Base-by-base conservation (phyloP, 2,113 vertebrate species). In the Hypomesus transpacificus region DNA sequence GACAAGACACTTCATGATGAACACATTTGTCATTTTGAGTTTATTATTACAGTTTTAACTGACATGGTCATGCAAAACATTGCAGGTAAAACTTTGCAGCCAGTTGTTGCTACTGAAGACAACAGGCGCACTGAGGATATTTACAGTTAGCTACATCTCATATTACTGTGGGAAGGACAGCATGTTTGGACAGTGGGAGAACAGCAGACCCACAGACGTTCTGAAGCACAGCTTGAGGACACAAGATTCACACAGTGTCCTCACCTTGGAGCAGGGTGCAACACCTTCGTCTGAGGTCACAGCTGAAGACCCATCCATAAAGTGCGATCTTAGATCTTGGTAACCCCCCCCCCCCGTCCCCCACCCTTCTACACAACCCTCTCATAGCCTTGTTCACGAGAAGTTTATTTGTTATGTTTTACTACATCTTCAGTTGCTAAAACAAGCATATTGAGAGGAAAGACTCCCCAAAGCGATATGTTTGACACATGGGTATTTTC, bases 11-110 rank as follows among this genome's bases (percentile, higher is more conserved):
- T 9, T 58, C 14, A 16, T 11, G 3, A 58, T 14, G 2, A 68
- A 13, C 21, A 31, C 50, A 54, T 21, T 39, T 52, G 21, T 22
- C 51, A 56, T 34, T 3, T 14, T 16, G 6, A 34, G 39, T 62
- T n/a, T 34, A 61, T 61, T 61, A 24, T 26, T 31, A 57, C n/a
- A 71, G n/a, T 20, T 16, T 22, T 53, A 63, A 76, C 53, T 17
- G 34, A 87, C 76, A 84, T 80, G 64, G 65, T 91, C 90, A 90
- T 92, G 90, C 90, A 88, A 73, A 82, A 84, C 76, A 75, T 62
- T 71, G 85, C 77, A 70, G 80, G 82, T 65, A 73, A 73, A 71
- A 74, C 65, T 34, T 28, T 70, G 76, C 78, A 76, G 69, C 79
- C 78, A 69, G 81, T 71, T 46, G 57, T 73, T 80, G 83, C 81